Percentiles rank a stretch among this genome's conserved stretches.
Conservation (phyloP, 1,140 invertebrate genomes). For the Penaeus indicus region DNA sequence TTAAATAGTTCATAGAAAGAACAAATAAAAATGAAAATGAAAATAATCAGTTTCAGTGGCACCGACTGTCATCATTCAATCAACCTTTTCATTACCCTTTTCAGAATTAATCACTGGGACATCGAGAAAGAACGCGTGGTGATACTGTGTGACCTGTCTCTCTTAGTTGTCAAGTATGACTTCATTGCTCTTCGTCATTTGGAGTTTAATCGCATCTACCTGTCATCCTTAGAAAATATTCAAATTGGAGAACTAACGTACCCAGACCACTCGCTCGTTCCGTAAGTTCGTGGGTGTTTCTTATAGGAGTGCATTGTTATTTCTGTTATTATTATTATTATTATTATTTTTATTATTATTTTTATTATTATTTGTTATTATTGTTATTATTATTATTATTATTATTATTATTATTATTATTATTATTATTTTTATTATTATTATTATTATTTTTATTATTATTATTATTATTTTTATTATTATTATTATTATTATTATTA, state of each 20-base stretch:
- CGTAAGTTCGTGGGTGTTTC: constrained; percentile 76
- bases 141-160: constrained; percentile 78
- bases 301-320: constrained; percentile 12
- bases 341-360: no score
- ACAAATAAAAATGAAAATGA: not conserved
- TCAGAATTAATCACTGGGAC: constrained; percentile 88
- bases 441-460: no score
- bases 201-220: constrained; percentile 78
- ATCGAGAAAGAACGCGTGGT: constrained; percentile 86
- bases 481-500: no score
- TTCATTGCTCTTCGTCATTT: constrained; percentile 83
- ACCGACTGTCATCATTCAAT: not conserved
- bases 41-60: not conserved
- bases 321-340: not conserved
- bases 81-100: constrained; percentile 61
- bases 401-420: no score
- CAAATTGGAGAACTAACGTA: constrained; percentile 83
- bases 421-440: no score
- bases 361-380: no score
- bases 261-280: constrained; percentile 81
- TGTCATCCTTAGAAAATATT: constrained; percentile 80
- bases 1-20: not conserved
- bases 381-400: no score
- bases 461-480: no score
- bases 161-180: constrained; percentile 86